Percentiles rank a stretch among this genome's conserved stretches.
Evolutionary conservation across 1,140 invertebrate species (phyloP).

Genomic region (Polyergus mexicanus): DNA sequence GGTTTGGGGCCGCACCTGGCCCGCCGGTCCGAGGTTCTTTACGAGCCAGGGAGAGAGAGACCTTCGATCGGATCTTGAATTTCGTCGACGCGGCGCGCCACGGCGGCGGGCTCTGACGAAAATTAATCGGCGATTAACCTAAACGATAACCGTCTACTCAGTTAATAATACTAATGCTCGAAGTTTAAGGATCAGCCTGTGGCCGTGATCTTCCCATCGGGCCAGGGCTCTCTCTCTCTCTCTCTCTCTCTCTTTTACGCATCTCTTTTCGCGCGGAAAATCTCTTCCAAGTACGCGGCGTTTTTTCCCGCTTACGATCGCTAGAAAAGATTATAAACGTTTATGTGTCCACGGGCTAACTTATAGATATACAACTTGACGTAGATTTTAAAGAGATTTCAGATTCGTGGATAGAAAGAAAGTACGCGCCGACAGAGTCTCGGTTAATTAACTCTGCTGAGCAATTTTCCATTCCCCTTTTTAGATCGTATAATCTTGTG

Average conservation of each 20-base stretch:
- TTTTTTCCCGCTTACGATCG: background rate
- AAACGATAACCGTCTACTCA: conserved; percentile 68
- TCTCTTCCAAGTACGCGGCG: background rate
- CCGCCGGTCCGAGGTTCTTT: conserved; percentile 68
- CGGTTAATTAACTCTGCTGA: conserved; percentile 18
- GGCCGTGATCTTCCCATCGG: background rate
- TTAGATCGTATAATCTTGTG: conserved; percentile 4
- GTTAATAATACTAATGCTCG: conserved; percentile 8
- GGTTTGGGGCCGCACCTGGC: conserved; percentile 72
- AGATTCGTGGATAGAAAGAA: background rate
- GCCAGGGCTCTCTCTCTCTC: too few species aligned
- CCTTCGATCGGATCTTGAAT: conserved; percentile 76
- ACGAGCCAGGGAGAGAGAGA: conserved; percentile 60
- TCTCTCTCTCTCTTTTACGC: too few species aligned
- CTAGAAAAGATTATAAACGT: background rate
- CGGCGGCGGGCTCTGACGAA: conserved; percentile 39
- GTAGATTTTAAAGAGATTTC: background rate
- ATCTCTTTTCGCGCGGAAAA: background rate
- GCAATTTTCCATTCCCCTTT: conserved; percentile 12
- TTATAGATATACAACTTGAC: too few species aligned
- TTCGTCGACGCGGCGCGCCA: conserved; percentile 51
- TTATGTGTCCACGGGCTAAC: too few species aligned
- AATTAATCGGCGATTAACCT: conserved; percentile 74
- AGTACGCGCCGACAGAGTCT: background rate
- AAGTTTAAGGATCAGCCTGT: background rate